Evolutionary conservation across 2,797 vertebrate species (phyloP).

Genomic region (Falco concolor): DNA sequence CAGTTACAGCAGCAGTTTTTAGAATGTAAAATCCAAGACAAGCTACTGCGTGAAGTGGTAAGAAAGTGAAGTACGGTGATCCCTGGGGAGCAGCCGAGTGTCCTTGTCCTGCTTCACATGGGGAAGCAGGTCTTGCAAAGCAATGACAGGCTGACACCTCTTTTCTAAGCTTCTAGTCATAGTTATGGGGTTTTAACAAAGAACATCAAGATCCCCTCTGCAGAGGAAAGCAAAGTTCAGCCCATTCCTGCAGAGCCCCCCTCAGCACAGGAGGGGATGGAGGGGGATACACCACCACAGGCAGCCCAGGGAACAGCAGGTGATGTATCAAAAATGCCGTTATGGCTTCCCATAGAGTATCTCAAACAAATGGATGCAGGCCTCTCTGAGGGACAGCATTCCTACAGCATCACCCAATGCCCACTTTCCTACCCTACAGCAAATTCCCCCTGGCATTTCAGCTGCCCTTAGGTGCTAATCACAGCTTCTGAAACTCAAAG

Average conservation of each 20-base stretch:
- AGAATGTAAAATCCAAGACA: conserved; percentile 33
- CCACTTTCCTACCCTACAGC: fast-evolving
- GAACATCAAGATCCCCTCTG: background rate
- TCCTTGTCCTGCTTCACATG: background rate
- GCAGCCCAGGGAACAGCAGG: fast-evolving
- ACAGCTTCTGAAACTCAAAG: background rate
- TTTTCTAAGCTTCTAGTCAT: background rate
- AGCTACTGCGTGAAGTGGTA: conserved; percentile 51
- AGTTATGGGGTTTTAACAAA: background rate
- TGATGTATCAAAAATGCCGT: background rate
- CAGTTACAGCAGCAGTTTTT: conserved; percentile 59
- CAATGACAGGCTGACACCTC: background rate
- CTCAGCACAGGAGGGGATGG: fast-evolving
- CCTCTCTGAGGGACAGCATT: background rate
- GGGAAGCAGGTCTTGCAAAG: background rate
- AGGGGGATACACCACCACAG: background rate
- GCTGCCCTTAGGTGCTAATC: background rate
- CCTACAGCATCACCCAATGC: background rate
- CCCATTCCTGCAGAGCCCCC: background rate
- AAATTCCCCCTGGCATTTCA: background rate
- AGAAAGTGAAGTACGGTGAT: background rate
- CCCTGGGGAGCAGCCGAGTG: background rate
- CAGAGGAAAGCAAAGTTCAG: background rate
- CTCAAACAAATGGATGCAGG: background rate
- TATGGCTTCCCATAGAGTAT: background rate